These are phyloP conservation scores for Heliconius charithonia DNA, from an alignment of 2,888 invertebrate genomes.

Conservation along the genomic window DNA sequence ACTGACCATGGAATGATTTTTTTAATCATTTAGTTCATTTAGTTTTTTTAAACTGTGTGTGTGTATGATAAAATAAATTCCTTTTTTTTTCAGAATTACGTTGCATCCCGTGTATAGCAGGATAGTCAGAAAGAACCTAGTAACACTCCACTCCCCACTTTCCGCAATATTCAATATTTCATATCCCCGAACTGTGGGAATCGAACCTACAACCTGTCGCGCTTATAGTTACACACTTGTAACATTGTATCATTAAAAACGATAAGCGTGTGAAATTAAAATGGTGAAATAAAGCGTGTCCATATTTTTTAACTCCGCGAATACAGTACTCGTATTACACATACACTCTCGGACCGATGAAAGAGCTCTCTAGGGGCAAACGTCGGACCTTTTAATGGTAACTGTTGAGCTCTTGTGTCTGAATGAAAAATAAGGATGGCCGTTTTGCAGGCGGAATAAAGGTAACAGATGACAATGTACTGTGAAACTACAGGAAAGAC, in stretches of 20 bases:
- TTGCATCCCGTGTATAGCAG: no score
- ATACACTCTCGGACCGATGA: slow-evolving; percentile 61
- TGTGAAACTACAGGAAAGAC: slow-evolving; percentile 41
- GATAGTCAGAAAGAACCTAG: no score
- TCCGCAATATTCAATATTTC: no score
- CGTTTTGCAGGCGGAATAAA: slow-evolving; percentile 49
- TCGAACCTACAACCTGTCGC: no score
- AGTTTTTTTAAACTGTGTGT: no score
- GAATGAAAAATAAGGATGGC: slow-evolving; percentile 67
- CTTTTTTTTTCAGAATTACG: neutral
- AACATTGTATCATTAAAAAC: neutral
- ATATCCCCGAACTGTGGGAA: no score
- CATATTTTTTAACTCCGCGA: slow-evolving; percentile 36
- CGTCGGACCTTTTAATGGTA: slow-evolving; percentile 74
- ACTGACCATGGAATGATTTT: neutral
- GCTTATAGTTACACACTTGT: no score
- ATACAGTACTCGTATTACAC: slow-evolving; percentile 51
- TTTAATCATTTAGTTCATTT: no score
- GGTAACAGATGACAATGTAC: slow-evolving; percentile 47
- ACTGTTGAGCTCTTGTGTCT: slow-evolving; percentile 65
- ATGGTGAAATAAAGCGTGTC: no score
- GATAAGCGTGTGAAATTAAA: slow-evolving; percentile 21
- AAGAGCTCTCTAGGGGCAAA: slow-evolving; percentile 73
- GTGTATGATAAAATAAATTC: no score
- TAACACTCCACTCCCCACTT: no score